Evolutionary conservation across 2,888 invertebrate species (phyloP).

Genomic region (Aquatica leii): DNA sequence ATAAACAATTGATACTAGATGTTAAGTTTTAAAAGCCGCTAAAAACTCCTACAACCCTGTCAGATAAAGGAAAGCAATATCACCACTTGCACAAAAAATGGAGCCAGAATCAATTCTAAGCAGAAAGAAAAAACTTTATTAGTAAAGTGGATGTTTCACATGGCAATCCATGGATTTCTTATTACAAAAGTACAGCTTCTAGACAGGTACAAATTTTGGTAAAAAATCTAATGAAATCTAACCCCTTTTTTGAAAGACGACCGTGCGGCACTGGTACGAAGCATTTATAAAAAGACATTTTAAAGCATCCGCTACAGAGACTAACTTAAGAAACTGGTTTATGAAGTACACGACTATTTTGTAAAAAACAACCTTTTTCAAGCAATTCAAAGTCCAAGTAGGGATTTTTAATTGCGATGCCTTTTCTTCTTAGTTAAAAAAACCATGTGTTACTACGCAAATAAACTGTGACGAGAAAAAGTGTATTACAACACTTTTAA

Average conservation of each 20-base stretch:
- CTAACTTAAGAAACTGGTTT: constrained; percentile 8
- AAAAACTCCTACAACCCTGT: not conserved
- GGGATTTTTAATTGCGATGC: constrained; percentile 55
- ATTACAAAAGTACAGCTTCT: constrained; percentile 10
- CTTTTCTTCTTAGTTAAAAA: constrained; percentile 32
- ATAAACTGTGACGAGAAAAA: constrained; percentile 49
- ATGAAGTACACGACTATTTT: constrained; percentile 3
- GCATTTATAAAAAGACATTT: not conserved
- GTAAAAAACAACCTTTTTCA: not conserved
- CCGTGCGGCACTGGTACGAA: constrained; percentile 8
- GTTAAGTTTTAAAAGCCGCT: not conserved
- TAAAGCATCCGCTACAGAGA: not conserved
- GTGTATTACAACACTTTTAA: constrained; percentile 46
- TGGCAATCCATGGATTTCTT: not conserved
- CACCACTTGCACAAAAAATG: not conserved
- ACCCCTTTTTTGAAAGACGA: not conserved
- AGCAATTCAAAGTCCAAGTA: constrained; percentile 38
- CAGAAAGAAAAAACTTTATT: not conserved
- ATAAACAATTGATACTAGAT: not conserved
- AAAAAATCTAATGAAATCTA: not conserved
- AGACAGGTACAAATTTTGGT: constrained; percentile 12
- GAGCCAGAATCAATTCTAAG: not conserved
- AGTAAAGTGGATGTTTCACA: not conserved
- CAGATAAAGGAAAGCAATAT: not conserved
- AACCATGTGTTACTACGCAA: constrained; percentile 35